Evolutionary conservation across 2,113 vertebrate genomes (phyloP).

Genomic region (Ptilonorhynchus violaceus): DNA sequence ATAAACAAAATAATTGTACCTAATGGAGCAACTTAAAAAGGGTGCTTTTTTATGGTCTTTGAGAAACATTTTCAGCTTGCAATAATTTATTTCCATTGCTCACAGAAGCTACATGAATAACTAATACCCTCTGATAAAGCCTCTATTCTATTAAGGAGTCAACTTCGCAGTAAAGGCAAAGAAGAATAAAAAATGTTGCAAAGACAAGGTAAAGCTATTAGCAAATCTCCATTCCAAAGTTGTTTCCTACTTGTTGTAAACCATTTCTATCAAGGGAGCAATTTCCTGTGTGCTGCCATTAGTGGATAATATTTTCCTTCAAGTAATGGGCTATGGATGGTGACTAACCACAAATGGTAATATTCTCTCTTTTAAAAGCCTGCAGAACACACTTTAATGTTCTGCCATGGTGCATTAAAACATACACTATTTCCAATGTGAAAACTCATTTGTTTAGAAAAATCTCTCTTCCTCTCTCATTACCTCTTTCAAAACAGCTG

Average conservation of each 20-base stretch:
- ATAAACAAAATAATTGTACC: slow-evolving; percentile 32
- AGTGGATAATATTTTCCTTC: slow-evolving; percentile 52
- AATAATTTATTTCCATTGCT: slow-evolving; percentile 36
- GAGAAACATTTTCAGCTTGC: slow-evolving; percentile 35
- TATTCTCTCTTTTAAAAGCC: slow-evolving; percentile 43
- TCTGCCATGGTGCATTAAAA: neutral
- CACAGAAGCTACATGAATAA: slow-evolving; percentile 11
- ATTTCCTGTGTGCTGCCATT: slow-evolving; percentile 55
- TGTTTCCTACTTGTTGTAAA: slow-evolving; percentile 38
- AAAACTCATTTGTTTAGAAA: slow-evolving; percentile 45
- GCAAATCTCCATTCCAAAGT: slow-evolving; percentile 12
- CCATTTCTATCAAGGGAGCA: slow-evolving; percentile 39
- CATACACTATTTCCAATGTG: neutral
- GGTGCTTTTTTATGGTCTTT: slow-evolving; percentile 42
- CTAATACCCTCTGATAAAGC: slow-evolving; percentile 24
- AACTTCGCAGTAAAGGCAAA: slow-evolving; percentile 42
- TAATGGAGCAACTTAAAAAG: slow-evolving; percentile 28
- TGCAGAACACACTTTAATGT: slow-evolving; percentile 17
- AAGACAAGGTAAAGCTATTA: slow-evolving; percentile 41
- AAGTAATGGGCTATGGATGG: slow-evolving; percentile 54
- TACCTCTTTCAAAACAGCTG: slow-evolving; percentile 22
- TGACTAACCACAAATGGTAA: slow-evolving; percentile 41
- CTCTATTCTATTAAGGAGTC: slow-evolving; percentile 4
- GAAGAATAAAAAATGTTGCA: slow-evolving; percentile 20
- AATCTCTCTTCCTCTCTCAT: slow-evolving; percentile 9